Evolutionary conservation across 2,113 vertebrate species (phyloP), one percentile per base, ranked within the genome.

Genomic region (Probosciger aterrimus): DNA sequence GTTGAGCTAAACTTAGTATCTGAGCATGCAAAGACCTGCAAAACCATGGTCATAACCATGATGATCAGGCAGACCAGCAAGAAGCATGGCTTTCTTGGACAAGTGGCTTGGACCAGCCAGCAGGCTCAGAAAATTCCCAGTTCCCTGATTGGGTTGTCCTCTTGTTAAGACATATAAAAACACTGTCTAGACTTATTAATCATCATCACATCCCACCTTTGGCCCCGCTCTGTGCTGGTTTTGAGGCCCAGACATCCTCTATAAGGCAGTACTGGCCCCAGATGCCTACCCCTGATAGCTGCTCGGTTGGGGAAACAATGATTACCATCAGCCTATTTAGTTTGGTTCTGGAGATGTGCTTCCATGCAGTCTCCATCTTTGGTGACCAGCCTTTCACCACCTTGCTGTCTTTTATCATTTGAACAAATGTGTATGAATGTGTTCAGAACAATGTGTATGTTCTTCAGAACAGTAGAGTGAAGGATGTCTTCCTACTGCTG

Each of bases 21-120:
- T 59, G 24, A 44, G 10, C 16, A 9, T 16, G 43, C 11, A 49
- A 12, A 25, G n/a, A 55, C 17, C 22, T 50, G 31, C 57, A 24
- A 8, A 46, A 3, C 14, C 1, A 0, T 7, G 18, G 55, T 41
- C 20, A 12, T 35, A 22, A 24, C 28, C 12, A 0, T 2, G 3
- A 2, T 28, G 24, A 7, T 71, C 13, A 4, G 39, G 30, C 57
- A 77, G 53, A 39, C 25, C 11, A 28, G 47, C 53, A 62, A 71
- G 55, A 57, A 43, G 33, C 59, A 53, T 6, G 22, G 39, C 43
- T 53, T 47, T 47, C 35, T 86, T 2, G 1, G 37, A 25, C 3
- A 6, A n/a, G 43, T 4, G 4, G 35, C 82, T 37, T 1, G 2
- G 22, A 39, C 27, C 41, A 23, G 20, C 24, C 33, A 52, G 6